These are phyloP conservation scores for Bungarus multicinctus DNA, from an alignment of 2,113 vertebrate genomes.

Conservation along the genomic window DNA sequence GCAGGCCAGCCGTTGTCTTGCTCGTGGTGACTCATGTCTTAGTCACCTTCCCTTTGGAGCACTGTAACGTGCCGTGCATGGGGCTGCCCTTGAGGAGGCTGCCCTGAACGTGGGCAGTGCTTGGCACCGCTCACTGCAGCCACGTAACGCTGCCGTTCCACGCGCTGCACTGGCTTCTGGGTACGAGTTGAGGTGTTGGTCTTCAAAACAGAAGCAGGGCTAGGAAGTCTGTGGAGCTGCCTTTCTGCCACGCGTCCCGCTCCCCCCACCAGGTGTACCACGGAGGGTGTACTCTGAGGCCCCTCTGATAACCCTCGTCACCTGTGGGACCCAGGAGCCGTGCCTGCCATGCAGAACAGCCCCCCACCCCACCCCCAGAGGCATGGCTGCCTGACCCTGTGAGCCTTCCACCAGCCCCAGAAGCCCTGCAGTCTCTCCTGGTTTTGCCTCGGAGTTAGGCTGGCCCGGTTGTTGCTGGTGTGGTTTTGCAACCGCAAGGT, in stretches of 20 bases:
- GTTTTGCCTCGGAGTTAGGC: not conserved
- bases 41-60: not conserved
- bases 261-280: not conserved
- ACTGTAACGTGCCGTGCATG: not conserved
- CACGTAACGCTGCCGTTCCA: not conserved
- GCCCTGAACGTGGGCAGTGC: not conserved
- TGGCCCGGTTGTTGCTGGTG: not conserved
- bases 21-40: not conserved
- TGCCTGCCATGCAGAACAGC: not conserved
- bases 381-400: not conserved
- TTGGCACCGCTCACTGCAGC: not conserved
- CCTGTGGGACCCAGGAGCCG: not conserved
- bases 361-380: not conserved
- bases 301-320: not conserved
- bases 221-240: not conserved
- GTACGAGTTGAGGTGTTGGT: not conserved
- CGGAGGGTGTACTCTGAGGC: not conserved
- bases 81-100: not conserved
- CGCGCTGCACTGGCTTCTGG: not conserved
- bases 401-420: not conserved
- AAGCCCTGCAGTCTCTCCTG: not conserved
- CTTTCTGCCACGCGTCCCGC: not conserved
- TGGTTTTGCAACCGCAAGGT: not conserved
- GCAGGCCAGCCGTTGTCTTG: not conserved
- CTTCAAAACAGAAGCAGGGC: not conserved